These are phyloP conservation scores for Bembecia ichneumoniformis DNA, from an alignment of 2,888 invertebrate species.

Conservation along the genomic window DNA sequence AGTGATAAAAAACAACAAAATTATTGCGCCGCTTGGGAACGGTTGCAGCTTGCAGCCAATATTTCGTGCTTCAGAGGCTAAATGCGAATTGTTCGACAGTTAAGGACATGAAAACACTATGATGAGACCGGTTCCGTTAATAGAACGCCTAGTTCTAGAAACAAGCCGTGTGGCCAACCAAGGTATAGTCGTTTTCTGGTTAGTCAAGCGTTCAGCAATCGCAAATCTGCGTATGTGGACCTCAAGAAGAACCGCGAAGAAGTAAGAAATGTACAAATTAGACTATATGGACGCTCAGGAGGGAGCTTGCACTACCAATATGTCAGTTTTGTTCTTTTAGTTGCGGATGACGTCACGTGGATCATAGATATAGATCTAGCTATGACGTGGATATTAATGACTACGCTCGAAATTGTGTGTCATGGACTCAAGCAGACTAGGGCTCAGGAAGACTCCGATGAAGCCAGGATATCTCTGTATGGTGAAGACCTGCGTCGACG, in stretches of 20 bases:
- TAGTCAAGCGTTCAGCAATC: not conserved
- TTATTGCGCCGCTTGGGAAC: not conserved
- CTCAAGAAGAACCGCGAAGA: conserved; percentile 2
- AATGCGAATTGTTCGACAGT: not conserved
- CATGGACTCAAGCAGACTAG: conserved; percentile 1
- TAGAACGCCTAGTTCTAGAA: not conserved
- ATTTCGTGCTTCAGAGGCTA: not conserved
- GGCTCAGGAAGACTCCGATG: conserved; percentile 1
- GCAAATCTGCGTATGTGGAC: not conserved
- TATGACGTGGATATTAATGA: too few relatives aligned
- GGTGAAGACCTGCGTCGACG: not conserved
- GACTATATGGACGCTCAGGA: conserved; percentile 3
- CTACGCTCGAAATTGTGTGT: conserved; percentile 3
- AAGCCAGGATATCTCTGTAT: conserved; percentile 1
- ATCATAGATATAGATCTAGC: too few relatives aligned
- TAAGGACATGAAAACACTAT: too few relatives aligned
- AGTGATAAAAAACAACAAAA: not conserved
- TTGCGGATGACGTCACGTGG: too few relatives aligned
- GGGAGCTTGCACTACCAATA: conserved; percentile 2
- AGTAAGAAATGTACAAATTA: not conserved
- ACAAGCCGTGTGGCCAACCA: too few relatives aligned
- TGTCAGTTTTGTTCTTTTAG: too few relatives aligned
- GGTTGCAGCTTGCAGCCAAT: too few relatives aligned
- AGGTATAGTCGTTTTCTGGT: not conserved
- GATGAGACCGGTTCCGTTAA: not conserved